Base-by-base conservation (phyloP, 2,797 vertebrate species). In the Spea hammondii region DNA sequence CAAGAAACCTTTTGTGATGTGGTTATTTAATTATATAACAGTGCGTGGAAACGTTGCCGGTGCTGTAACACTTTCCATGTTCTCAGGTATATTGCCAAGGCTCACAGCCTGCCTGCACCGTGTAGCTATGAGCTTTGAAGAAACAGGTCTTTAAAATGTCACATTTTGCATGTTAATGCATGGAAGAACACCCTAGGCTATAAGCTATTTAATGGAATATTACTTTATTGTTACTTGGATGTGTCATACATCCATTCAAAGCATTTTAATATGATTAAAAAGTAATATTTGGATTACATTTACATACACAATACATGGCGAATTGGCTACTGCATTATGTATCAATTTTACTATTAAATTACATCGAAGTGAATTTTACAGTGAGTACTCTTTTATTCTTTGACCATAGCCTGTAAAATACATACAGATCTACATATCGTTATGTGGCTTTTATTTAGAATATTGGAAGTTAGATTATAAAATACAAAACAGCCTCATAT, bases 11-110 rank as follows among this genome's bases (percentile, higher is more conserved):
- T 62, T 69, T 70, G 45, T 65, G 57, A 74, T 70, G 53, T 8
- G 10, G 49, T 59, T 54, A 65, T 66, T 70, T 50, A 32, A 57
- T 71, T 45, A 57, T 13, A 80, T 50, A 59, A 73, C 1, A 4
- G 14, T 13, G 11, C 12, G 49, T 49, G 14, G 11, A 68, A 50
- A 11, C 47, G 0, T n/a, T 60, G 65, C 55, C 17, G 60, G 10
- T 50, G 54, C 14, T 46, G 45, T 12, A 77, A 12, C 8, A 53
- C 47, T 50, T 69, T 70, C 17, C 10, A 65, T 12, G 59, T 4
- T n/a, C 55, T 13, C 10, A 53, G 51, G 51, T 53, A 7, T 53
- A 11, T 14, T 57, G 8, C 44, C 4, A 57, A 2, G 32, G 8
- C 46, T 48, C 5, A 51, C 32, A 32, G 32, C 32, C 1, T 32